Evolutionary conservation across 2,888 invertebrate genomes (phyloP).

Genomic region (Netelia virgata): DNA sequence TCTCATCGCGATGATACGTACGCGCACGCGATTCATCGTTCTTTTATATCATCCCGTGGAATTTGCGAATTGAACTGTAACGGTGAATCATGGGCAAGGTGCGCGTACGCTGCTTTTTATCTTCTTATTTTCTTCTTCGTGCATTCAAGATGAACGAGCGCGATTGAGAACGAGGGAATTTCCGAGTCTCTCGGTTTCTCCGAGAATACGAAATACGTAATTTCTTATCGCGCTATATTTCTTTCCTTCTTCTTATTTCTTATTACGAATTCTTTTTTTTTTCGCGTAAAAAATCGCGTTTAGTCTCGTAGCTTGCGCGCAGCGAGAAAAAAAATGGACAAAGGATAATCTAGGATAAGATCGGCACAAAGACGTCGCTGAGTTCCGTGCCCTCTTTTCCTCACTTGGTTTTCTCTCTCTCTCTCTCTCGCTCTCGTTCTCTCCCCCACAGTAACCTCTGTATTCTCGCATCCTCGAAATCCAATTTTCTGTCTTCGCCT

Average conservation of each 20-base stretch:
- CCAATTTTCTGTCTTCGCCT: constrained; percentile 76
- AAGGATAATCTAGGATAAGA: background rate
- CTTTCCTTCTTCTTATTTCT: background rate
- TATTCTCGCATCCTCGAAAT: constrained; percentile 74
- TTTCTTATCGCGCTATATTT: background rate
- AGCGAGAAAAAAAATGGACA: background rate
- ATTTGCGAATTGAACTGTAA: constrained; percentile 50
- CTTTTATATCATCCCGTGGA: constrained; percentile 12
- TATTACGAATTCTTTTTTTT: background rate
- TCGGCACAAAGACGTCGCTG: too few relatives aligned
- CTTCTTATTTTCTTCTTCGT: background rate
- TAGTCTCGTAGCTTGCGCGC: background rate
- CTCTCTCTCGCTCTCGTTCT: background rate
- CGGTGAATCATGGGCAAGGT: background rate
- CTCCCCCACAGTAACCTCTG: constrained; percentile 51
- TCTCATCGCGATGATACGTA: background rate
- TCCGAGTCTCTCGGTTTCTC: background rate
- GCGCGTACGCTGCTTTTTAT: background rate
- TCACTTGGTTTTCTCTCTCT: background rate
- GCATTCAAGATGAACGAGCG: background rate
- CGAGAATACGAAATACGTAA: background rate
- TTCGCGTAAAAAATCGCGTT: background rate
- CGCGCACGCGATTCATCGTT: background rate
- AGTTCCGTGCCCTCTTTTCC: background rate
- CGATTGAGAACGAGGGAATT: background rate